phyloP scores from a whole-genome alignment of 2,113 vertebrate species.

The Chloebia gouldiae region DNA sequence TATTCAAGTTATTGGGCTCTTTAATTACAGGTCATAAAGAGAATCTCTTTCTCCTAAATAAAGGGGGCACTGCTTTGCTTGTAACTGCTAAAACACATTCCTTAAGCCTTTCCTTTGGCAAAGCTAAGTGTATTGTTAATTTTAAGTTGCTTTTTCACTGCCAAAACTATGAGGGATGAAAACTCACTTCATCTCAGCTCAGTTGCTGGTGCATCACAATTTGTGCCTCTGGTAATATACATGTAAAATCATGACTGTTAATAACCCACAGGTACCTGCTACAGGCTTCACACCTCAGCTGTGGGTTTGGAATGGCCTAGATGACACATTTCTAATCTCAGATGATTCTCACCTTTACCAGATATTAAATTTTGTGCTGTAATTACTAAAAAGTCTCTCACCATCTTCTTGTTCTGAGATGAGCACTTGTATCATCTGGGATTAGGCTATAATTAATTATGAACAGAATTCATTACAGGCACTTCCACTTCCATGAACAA shows the following conservation, averaged over 20 bases:
- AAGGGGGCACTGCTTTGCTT: neutral
- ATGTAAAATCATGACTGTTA: neutral
- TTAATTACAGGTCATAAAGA: neutral
- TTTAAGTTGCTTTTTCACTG: neutral
- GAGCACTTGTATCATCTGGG: neutral
- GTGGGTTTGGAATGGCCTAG: neutral
- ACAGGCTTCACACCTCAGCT: neutral
- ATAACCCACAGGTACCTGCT: neutral
- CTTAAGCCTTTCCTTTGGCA: neutral
- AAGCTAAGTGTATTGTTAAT: neutral
- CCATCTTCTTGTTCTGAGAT: neutral
- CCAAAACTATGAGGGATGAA: neutral
- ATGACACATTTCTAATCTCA: neutral
- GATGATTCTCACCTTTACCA: neutral
- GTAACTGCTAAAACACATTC: neutral
- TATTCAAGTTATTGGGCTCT: neutral
- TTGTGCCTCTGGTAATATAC: neutral
- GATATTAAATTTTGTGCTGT: neutral
- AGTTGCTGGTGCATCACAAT: neutral
- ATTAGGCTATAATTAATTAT: slow-evolving; percentile 11
- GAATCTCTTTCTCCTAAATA: neutral
- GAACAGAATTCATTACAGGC: neutral
- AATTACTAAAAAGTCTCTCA: slow-evolving; percentile 16
- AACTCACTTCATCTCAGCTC: neutral
- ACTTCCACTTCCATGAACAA: neutral